A percentile compares a stretch with the other conserved stretches of the same genome.
These are phyloP conservation scores for Euproctis similis DNA, from an alignment of 2,888 invertebrate genomes.

Conservation along the genomic window DNA sequence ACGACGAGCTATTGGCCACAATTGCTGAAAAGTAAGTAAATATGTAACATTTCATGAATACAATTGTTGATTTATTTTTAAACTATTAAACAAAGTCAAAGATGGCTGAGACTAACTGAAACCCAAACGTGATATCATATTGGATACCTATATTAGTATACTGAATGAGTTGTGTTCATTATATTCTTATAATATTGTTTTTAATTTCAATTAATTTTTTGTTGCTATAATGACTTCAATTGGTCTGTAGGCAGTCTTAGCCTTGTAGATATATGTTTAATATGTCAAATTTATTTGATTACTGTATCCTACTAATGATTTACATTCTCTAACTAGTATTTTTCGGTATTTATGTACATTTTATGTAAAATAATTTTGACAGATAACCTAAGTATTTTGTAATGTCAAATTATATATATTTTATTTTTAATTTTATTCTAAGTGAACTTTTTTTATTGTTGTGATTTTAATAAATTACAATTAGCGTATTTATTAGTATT, in stretches of 20 bases:
- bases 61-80: slow-evolving; percentile 57
- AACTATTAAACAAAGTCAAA: slow-evolving; percentile 54
- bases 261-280: slow-evolving; percentile 29
- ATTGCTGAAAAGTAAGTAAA: slow-evolving; percentile 90
- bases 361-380: slow-evolving; percentile 32
- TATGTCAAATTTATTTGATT: slow-evolving; percentile 18
- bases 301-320: slow-evolving; percentile 7
- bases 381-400: slow-evolving; percentile 43
- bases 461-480: background rate
- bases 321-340: slow-evolving; percentile 1
- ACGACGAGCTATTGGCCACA: slow-evolving; percentile 91
- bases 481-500: background rate
- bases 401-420: slow-evolving; percentile 29
- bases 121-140: slow-evolving; percentile 28
- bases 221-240: slow-evolving; percentile 9
- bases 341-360: slow-evolving; percentile 1
- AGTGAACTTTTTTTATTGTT: no score
- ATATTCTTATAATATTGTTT: slow-evolving; percentile 25
- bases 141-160: slow-evolving; percentile 13
- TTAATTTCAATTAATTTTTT: slow-evolving; percentile 16
- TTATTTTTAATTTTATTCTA: slow-evolving; percentile 10
- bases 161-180: slow-evolving; percentile 12
- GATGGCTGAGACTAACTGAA: slow-evolving; percentile 54
- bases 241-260: slow-evolving; percentile 22
- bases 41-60: slow-evolving; percentile 31